Conservation (phyloP, 2,888 invertebrate genomes). For the Mimachlamys varia region DNA sequence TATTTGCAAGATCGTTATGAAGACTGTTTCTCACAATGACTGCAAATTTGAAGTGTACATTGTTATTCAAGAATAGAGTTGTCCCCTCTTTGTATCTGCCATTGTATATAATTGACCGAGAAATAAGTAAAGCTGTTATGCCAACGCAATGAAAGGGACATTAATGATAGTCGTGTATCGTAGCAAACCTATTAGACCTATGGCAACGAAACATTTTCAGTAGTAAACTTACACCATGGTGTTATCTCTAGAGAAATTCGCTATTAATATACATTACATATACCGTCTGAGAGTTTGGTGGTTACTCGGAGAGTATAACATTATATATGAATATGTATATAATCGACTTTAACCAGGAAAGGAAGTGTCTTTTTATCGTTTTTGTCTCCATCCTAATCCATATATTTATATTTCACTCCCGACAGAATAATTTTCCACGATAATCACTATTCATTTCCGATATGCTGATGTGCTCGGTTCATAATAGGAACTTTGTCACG, state of each 20-base stretch:
- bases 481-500: neutral
- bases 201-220: neutral
- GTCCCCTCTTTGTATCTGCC: no score
- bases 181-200: neutral
- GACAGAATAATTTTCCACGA: neutral
- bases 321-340: neutral
- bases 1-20: no score
- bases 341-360: neutral
- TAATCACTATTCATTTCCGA: neutral
- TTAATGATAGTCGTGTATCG: neutral
- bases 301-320: neutral
- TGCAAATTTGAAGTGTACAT: no score
- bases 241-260: neutral
- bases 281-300: neutral
- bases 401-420: neutral
- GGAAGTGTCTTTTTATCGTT: conserved; percentile 21
- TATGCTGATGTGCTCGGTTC: neutral
- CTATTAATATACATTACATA: conserved; percentile 9
- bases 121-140: neutral
- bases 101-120: no score
- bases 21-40: no score
- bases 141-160: neutral
- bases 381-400: neutral
- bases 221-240: neutral
- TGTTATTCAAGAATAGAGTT: no score